These are phyloP conservation scores for Luscinia luscinia DNA, from an alignment of 2,797 vertebrate genomes.

Conservation along the genomic window DNA sequence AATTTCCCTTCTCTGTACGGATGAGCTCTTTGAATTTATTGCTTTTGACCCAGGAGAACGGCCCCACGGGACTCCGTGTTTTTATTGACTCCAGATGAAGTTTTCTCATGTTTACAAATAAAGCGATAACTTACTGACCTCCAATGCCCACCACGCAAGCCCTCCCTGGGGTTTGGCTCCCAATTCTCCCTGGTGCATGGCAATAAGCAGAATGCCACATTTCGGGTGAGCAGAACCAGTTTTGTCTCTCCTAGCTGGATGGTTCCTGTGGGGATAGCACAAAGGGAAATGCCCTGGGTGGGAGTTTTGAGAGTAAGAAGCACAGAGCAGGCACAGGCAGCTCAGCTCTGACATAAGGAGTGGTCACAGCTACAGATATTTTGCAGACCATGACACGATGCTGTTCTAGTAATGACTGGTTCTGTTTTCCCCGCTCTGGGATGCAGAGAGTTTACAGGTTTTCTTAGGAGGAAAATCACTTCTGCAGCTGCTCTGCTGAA, in stretches of 20 bases:
- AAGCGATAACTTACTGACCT: constrained; percentile 41
- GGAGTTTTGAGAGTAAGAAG: not conserved
- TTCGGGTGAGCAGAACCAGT: not conserved
- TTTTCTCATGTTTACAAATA: constrained; percentile 63
- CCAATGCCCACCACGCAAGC: not conserved
- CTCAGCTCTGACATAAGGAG: not conserved
- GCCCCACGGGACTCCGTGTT: not conserved
- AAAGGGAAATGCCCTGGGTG: not conserved
- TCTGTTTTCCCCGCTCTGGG: not conserved
- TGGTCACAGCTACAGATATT: not conserved
- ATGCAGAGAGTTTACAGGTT: not conserved
- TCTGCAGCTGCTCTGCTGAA: constrained; percentile 18
- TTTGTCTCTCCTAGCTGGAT: not conserved
- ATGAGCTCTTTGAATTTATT: constrained; percentile 50
- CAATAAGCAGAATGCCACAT: not conserved
- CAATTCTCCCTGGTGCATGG: not conserved
- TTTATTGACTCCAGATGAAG: constrained; percentile 60
- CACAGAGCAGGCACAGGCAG: not conserved
- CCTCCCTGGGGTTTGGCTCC: not conserved
- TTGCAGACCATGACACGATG: not conserved
- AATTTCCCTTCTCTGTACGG: constrained; percentile 43
- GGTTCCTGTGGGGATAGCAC: not conserved
- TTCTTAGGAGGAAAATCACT: not conserved
- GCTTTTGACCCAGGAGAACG: constrained; percentile 7
- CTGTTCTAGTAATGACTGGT: not conserved